Conservation (phyloP, 1,140 invertebrate genomes). For the Drosophila pseudoananassae region DNA sequence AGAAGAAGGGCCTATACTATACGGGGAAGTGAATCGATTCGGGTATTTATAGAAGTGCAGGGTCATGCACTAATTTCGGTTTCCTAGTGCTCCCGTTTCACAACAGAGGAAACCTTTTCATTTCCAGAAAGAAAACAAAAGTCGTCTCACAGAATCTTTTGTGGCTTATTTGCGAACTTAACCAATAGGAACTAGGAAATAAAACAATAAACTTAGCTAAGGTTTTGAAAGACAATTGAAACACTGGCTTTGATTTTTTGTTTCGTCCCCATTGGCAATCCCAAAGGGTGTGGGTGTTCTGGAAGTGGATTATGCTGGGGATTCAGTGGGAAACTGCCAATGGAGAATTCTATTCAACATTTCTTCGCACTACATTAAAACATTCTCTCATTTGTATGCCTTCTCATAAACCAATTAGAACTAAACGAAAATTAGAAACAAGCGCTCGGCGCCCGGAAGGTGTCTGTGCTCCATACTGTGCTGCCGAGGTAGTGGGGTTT, state of each 20-base stretch:
- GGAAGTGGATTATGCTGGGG: neutral
- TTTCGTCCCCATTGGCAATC: slow-evolving; percentile 28
- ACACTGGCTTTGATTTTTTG: slow-evolving; percentile 8
- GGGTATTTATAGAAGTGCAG: slow-evolving; percentile 40
- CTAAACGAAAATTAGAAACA: slow-evolving; percentile 45
- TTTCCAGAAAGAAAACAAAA: slow-evolving; percentile 9
- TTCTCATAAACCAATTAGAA: slow-evolving; percentile 60
- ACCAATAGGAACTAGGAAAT: no score
- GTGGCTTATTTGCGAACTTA: no score
- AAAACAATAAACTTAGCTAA: no score
- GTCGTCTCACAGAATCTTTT: neutral
- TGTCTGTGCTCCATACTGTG: neutral
- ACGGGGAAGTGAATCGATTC: slow-evolving; percentile 47
- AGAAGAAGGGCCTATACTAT: neutral
- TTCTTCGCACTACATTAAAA: slow-evolving; percentile 67
- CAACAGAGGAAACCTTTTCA: slow-evolving; percentile 35
- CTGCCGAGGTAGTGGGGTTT: slow-evolving; percentile 1
- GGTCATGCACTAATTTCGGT: slow-evolving; percentile 9
- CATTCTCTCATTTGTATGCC: slow-evolving; percentile 47
- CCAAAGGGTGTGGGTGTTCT: neutral
- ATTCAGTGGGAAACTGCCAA: slow-evolving; percentile 6
- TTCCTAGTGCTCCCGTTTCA: slow-evolving; percentile 38
- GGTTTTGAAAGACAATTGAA: neutral
- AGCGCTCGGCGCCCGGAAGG: slow-evolving; percentile 4
- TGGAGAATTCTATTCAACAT: slow-evolving; percentile 63